These are phyloP conservation scores for Corella eumyota DNA, from an alignment of 23 tunicate genomes.

Conservation along the genomic window DNA sequence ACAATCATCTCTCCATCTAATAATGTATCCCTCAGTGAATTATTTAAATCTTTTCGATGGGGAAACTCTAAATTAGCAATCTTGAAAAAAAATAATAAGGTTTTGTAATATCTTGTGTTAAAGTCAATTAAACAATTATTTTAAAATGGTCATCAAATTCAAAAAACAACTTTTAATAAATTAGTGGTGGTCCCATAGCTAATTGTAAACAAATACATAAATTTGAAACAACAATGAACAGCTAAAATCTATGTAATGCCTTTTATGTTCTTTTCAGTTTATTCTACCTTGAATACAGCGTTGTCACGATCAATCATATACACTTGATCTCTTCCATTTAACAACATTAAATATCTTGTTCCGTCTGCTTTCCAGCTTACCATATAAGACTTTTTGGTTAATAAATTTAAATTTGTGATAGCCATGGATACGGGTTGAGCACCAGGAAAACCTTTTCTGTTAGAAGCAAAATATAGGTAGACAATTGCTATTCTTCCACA, in stretches of 20 bases:
- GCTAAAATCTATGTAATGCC: no score
- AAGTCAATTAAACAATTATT: no score
- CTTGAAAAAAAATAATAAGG: no score
- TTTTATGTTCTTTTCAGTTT: no score
- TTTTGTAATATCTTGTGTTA: no score
- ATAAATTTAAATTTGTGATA: slow-evolving; percentile 36
- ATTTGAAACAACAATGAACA: no score
- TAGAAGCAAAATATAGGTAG: no score
- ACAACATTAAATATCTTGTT: slow-evolving; percentile 72
- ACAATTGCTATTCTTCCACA: no score
- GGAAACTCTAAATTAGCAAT: slow-evolving; percentile 63
- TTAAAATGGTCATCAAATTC: background rate
- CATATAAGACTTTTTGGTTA: slow-evolving; percentile 71
- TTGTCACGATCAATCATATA: slow-evolving; percentile 88
- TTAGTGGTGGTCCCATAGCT: background rate
- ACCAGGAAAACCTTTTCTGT: slow-evolving; percentile 91
- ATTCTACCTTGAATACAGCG: slow-evolving; percentile 91
- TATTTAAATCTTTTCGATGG: slow-evolving; percentile 56
- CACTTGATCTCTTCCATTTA: slow-evolving; percentile 87
- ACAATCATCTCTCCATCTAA: slow-evolving; percentile 93
- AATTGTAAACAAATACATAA: background rate
- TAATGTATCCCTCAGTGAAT: slow-evolving; percentile 54
- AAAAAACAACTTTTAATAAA: background rate
- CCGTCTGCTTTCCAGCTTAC: slow-evolving; percentile 99
- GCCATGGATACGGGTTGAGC: slow-evolving; percentile 98